Evolutionary conservation across 2,888 invertebrate genomes (phyloP).

Genomic region (Drosophila incognita): DNA sequence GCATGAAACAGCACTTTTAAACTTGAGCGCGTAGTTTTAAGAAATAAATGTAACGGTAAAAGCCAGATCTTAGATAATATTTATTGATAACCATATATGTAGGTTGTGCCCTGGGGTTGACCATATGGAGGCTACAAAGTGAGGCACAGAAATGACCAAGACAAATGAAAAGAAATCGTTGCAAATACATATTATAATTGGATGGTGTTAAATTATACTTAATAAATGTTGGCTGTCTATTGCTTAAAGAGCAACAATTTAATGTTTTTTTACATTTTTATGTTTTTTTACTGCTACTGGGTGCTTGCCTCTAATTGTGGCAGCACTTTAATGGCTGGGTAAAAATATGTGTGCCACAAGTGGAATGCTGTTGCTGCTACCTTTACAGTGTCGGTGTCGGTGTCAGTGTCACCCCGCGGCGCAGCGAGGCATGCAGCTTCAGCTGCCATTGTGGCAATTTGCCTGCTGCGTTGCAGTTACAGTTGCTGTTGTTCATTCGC

Average conservation of each 20-base stretch:
- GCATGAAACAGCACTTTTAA: background rate
- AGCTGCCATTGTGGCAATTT: constrained; percentile 36
- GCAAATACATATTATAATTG: background rate
- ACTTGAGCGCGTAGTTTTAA: background rate
- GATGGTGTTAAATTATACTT: background rate
- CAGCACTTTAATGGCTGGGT: constrained; percentile 58
- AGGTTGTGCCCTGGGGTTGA: background rate
- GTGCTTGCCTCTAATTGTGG: constrained; percentile 2
- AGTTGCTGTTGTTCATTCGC: constrained; percentile 6
- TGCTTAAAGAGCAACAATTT: background rate
- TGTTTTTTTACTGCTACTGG: background rate
- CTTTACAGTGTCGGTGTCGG: background rate
- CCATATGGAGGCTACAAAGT: background rate
- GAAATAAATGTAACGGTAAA: background rate
- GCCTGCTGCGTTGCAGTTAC: constrained; percentile 24
- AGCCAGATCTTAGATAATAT: background rate
- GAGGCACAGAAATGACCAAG: background rate
- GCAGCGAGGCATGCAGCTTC: background rate
- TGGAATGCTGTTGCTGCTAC: constrained; percentile 30
- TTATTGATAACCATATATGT: background rate
- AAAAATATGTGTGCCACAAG: constrained; percentile 75
- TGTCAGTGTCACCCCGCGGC: constrained; percentile 35
- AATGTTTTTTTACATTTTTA: background rate
- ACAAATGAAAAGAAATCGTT: background rate
- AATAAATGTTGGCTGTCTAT: constrained; percentile 2